Evolutionary conservation across 2,888 invertebrate genomes (phyloP).

Genomic region (Synergus japonicus): DNA sequence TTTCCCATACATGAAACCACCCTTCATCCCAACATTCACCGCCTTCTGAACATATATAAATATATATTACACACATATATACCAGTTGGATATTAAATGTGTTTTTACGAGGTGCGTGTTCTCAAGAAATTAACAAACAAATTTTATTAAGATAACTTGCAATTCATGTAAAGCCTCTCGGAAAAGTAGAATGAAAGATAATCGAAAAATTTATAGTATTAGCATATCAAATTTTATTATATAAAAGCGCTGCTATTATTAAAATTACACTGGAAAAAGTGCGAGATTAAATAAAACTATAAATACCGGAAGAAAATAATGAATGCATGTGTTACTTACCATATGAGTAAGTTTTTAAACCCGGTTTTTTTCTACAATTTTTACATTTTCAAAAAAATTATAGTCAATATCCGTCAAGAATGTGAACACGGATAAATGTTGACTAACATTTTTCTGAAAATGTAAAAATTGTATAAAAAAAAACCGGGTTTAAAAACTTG

Average conservation of each 20-base stretch:
- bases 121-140: constrained; percentile 14
- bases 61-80: neutral
- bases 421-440: too few species aligned
- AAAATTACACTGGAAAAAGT: neutral
- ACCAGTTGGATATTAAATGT: neutral
- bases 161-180: neutral
- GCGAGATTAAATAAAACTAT: neutral
- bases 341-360: too few species aligned
- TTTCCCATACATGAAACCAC: neutral
- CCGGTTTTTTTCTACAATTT: too few species aligned
- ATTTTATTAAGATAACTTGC: constrained; percentile 2
- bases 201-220: neutral
- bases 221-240: neutral
- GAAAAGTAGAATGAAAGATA: neutral
- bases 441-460: too few species aligned
- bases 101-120: neutral
- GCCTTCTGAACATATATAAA: neutral
- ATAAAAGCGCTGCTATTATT: neutral
- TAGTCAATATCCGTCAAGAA: too few species aligned
- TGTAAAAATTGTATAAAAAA: too few species aligned
- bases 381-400: too few species aligned
- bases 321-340: too few species aligned
- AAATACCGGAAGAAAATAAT: constrained; percentile 3
- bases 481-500: too few species aligned
- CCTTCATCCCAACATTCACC: neutral